phyloP scores from a whole-genome alignment of 2,797 vertebrate species.

The Taenioides sp. region DNA sequence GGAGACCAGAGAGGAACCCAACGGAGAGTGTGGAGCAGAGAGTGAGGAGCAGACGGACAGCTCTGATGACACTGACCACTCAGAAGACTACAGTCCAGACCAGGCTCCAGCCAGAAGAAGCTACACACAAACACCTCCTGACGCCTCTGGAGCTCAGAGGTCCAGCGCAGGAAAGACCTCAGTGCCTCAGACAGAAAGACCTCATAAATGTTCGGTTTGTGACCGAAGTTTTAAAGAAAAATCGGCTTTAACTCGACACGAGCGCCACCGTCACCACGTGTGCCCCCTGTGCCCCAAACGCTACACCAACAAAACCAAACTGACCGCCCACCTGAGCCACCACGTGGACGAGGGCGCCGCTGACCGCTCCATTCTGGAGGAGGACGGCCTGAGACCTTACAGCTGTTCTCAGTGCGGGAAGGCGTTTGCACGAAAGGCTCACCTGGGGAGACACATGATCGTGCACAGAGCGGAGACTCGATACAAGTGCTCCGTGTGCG shows the following conservation, averaged over 20 bases:
- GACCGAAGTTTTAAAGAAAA: not conserved
- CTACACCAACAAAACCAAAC: not conserved
- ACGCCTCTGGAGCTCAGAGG: not conserved
- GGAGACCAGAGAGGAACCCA: not conserved
- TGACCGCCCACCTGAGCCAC: not conserved
- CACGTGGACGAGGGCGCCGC: not conserved
- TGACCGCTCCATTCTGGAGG: no score
- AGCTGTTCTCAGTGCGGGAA: not conserved
- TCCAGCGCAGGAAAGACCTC: not conserved
- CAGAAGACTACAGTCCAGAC: not conserved
- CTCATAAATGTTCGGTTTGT: not conserved
- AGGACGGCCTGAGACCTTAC: not conserved
- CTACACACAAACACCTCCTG: not conserved
- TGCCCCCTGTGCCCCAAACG: no score
- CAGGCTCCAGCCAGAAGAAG: not conserved
- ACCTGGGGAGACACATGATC: not conserved
- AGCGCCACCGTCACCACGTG: no score
- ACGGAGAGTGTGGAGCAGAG: not conserved
- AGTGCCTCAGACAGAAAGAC: not conserved
- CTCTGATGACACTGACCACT: not conserved
- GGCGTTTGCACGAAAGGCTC: not conserved
- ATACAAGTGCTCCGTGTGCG: no score
- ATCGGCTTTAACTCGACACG: not conserved
- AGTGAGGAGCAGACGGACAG: constrained; percentile 2
- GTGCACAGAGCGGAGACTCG: no score